phyloP scores from a whole-genome alignment of 2,113 vertebrate genomes.

The Eurypyga helias region DNA sequence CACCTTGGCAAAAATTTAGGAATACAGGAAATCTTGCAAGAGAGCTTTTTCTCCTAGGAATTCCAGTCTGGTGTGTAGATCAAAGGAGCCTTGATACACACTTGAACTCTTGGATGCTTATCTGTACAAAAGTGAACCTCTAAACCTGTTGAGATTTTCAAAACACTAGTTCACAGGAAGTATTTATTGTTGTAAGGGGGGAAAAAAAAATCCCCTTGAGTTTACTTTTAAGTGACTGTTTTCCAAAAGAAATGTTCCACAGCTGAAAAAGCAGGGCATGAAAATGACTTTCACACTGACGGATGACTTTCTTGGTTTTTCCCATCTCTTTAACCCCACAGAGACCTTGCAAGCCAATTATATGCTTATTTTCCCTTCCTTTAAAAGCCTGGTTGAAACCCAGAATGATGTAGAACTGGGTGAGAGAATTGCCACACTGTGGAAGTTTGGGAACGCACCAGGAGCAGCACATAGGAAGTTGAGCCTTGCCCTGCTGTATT shows the following conservation, averaged over 20 bases:
- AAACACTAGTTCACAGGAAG: background rate
- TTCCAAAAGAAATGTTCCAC: background rate
- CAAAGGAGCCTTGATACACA: background rate
- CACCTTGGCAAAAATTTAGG: background rate
- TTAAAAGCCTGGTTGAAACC: background rate
- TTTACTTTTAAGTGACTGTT: background rate
- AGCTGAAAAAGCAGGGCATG: background rate
- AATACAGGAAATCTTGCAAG: background rate
- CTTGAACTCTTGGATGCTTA: background rate
- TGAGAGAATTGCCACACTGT: background rate
- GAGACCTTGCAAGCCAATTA: background rate
- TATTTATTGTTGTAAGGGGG: background rate
- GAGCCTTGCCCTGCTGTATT: background rate
- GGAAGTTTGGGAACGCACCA: background rate
- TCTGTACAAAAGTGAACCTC: background rate
- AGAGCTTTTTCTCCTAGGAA: background rate
- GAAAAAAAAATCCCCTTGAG: background rate
- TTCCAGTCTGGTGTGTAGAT: constrained; percentile 3
- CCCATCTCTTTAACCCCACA: background rate
- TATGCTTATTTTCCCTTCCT: background rate
- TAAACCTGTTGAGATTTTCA: background rate
- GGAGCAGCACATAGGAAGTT: background rate
- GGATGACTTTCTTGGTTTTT: background rate
- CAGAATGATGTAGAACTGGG: background rate
- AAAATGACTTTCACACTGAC: background rate